These are phyloP conservation scores for Panorpa germanica DNA, from an alignment of 2,888 invertebrate species.

Conservation along the genomic window DNA sequence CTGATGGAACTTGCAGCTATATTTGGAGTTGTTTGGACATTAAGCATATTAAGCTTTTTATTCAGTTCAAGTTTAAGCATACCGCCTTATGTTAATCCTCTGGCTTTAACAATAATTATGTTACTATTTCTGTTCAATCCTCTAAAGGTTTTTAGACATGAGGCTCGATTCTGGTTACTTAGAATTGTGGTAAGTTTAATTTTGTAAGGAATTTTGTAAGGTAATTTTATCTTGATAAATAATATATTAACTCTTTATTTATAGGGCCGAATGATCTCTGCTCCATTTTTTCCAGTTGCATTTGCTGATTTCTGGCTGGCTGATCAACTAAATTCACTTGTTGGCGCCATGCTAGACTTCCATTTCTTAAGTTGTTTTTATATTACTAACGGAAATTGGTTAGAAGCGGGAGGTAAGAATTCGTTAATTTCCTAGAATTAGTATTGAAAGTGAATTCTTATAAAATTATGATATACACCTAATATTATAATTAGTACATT, in stretches of 20 bases:
- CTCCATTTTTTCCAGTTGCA: conserved; percentile 84
- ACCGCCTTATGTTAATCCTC: conserved; percentile 82
- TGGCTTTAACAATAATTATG: conserved; percentile 68
- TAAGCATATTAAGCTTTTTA: conserved; percentile 50
- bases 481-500: conserved; percentile 7
- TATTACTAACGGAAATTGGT: conserved; percentile 56
- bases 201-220: conserved; percentile 9
- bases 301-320: conserved; percentile 99
- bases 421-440: neutral
- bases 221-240: conserved; percentile 10
- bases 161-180: conserved; percentile 87
- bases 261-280: conserved; percentile 66
- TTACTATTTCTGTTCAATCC: conserved; percentile 81
- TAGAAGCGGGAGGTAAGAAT: conserved; percentile 32
- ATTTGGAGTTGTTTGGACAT: conserved; percentile 86
- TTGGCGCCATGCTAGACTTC: conserved; percentile 76
- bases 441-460: neutral
- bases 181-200: conserved; percentile 56
- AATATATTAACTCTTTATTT: conserved; percentile 15
- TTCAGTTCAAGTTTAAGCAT: conserved; percentile 68
- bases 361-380: conserved; percentile 92
- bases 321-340: conserved; percentile 90
- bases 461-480: conserved; percentile 6
- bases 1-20: conserved; percentile 86
- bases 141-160: conserved; percentile 74